Conservation (phyloP, 2,113 vertebrate species). For the Gymnorhina tibicen region DNA sequence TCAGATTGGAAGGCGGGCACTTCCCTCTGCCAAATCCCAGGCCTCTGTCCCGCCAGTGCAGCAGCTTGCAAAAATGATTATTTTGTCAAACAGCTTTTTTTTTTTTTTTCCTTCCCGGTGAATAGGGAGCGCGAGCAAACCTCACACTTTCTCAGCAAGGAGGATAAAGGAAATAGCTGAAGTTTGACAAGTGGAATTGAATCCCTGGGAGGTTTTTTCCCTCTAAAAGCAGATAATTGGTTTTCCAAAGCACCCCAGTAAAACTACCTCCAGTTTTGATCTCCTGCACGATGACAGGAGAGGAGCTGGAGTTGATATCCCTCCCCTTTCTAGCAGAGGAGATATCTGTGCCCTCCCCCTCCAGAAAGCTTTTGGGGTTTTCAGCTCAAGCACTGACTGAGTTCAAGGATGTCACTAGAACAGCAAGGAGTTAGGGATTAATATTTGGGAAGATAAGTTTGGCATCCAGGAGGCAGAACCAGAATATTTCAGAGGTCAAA, state of each 20-base stretch:
- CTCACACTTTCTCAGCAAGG: neutral
- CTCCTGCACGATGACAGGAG: neutral
- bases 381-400: neutral
- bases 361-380: neutral
- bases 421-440: neutral
- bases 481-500: neutral
- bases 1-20: constrained; percentile 56
- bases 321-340: neutral
- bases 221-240: neutral
- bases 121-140: neutral
- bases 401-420: neutral
- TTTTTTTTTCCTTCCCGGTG: neutral
- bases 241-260: neutral
- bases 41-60: constrained; percentile 39
- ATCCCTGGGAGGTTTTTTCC: neutral
- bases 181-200: neutral
- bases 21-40: constrained; percentile 64
- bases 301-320: neutral
- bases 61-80: constrained; percentile 71
- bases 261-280: neutral
- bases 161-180: neutral
- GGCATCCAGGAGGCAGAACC: neutral
- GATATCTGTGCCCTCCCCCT: neutral
- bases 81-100: constrained; percentile 61
- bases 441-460: neutral